Evolutionary conservation across 2,888 invertebrate species (phyloP), one percentile per base, ranked within the genome.

Genomic region (Hanleya hanleyi): DNA sequence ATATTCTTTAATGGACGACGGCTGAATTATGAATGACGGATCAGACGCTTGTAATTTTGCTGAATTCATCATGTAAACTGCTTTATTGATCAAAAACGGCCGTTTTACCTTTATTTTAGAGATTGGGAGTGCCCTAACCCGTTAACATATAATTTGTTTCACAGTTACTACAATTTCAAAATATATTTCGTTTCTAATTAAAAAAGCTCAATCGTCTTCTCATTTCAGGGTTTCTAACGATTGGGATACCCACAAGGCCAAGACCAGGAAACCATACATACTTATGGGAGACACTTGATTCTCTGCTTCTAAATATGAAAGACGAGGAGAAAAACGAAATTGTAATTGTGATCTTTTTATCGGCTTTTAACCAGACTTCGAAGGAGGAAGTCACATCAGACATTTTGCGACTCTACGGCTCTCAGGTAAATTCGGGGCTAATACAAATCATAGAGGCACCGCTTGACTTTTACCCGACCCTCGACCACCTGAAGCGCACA

Each of bases 191-290:
- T n/a, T n/a, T n/a, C n/a, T n/a, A n/a, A n/a, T n/a, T n/a, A n/a
- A n/a, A n/a, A n/a, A n/a, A n/a, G n/a, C n/a, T n/a, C n/a, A n/a
- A 4, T 57, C 32, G 12, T 51, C 26, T 51, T 64, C 62, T 22
- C 64, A 9, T 81, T 80, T 37, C 81, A 86, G 90, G 85, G 33
- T 89, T 86, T 71, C 77, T 91, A 15, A 88, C 90, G 0, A 89
- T 91, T 12, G 91, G 91, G 15, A 90, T 91, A 61, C 89, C 91
- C 3, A 87, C 89, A 1, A 89, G 91, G 15, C 83, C 83, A 70
- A 80, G 91, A 57, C 90, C 88, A 49, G 7, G 12, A 26, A 90
- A 88, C 51, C 82, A 74, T 38, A 82, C 84, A 5, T 91, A 91
- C 80, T 80, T 91, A 49, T 79, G 81, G 32, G 76, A 84, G 70